These are phyloP conservation scores for Eucidaris tribuloides DNA, from an alignment of 35 echinoderm and acorn worm genomes.

Conservation along the genomic window DNA sequence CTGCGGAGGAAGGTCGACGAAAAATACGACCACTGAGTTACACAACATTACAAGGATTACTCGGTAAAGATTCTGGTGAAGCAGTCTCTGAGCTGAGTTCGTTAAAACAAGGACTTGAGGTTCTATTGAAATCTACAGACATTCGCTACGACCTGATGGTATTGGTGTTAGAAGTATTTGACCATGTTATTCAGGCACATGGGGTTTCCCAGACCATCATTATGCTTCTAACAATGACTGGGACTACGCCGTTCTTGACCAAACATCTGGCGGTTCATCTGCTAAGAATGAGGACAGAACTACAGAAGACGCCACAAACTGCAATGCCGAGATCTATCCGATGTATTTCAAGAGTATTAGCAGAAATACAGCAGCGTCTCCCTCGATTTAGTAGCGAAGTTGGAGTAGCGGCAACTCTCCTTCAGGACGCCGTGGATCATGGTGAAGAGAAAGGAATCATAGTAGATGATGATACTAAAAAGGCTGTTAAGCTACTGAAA, in stretches of 20 bases:
- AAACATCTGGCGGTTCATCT: constrained; percentile 40
- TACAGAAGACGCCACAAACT: neutral
- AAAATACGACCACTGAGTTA: constrained; percentile 9
- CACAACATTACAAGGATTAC: constrained; percentile 29
- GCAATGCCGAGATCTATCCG: constrained; percentile 32
- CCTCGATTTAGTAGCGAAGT: constrained; percentile 44
- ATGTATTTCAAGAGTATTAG: neutral
- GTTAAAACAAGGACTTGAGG: constrained; percentile 35
- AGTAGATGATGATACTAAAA: constrained; percentile 23
- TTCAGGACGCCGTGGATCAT: constrained; percentile 33
- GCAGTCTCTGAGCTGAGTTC: constrained; percentile 27
- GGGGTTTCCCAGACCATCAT: constrained; percentile 42
- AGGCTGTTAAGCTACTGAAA: constrained; percentile 6
- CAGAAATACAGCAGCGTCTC: constrained; percentile 10
- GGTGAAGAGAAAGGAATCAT: constrained; percentile 1
- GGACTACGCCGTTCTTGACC: constrained; percentile 32
- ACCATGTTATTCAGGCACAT: constrained; percentile 47
- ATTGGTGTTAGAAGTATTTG: constrained; percentile 27
- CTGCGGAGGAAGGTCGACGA: too few species aligned
- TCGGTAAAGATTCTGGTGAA: constrained; percentile 40
- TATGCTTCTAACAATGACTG: constrained; percentile 30
- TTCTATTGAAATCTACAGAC: constrained; percentile 42
- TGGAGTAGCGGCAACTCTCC: constrained; percentile 31
- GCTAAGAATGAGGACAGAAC: neutral
- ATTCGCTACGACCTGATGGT: constrained; percentile 54